These are phyloP conservation scores for Cristatella mucedo DNA, from an alignment of 2,888 invertebrate genomes.

Conservation along the genomic window DNA sequence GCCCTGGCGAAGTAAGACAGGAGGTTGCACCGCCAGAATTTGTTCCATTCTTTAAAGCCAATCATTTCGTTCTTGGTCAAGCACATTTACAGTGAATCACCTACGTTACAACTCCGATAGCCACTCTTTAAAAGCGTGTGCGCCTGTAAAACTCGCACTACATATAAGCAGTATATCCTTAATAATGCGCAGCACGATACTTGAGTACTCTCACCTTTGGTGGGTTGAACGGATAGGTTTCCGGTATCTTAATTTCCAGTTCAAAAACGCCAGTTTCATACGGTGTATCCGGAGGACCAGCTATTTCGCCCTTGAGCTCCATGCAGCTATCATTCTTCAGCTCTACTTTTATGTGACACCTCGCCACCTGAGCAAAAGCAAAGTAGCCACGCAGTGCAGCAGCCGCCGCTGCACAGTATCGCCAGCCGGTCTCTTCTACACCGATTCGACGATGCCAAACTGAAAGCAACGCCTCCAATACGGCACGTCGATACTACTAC, in stretches of 20 bases:
- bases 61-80: too few relatives aligned
- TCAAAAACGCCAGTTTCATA: slow-evolving; percentile 89
- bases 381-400: not conserved
- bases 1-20: too few relatives aligned
- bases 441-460: not conserved
- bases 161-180: slow-evolving; percentile 4
- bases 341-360: slow-evolving; percentile 50
- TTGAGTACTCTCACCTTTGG: slow-evolving; percentile 79
- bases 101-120: too few relatives aligned
- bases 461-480: too few relatives aligned
- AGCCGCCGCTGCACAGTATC: not conserved
- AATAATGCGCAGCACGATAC: too few relatives aligned
- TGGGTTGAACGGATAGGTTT: slow-evolving; percentile 97
- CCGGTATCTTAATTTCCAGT: slow-evolving; percentile 91
- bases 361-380: slow-evolving; percentile 31
- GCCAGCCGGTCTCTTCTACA: not conserved
- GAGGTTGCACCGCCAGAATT: too few relatives aligned
- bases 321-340: slow-evolving; percentile 70
- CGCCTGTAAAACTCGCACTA: too few relatives aligned
- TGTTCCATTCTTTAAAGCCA: too few relatives aligned
- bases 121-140: too few relatives aligned
- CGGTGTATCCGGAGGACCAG: slow-evolving; percentile 95
- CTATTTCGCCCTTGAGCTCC: slow-evolving; percentile 79
- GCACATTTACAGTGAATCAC: too few relatives aligned
- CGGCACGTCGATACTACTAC: too few relatives aligned